Percentiles rank a stretch among this genome's conserved stretches.
Evolutionary conservation across 2,888 invertebrate genomes (phyloP).

Genomic region (Norana najaformis): DNA sequence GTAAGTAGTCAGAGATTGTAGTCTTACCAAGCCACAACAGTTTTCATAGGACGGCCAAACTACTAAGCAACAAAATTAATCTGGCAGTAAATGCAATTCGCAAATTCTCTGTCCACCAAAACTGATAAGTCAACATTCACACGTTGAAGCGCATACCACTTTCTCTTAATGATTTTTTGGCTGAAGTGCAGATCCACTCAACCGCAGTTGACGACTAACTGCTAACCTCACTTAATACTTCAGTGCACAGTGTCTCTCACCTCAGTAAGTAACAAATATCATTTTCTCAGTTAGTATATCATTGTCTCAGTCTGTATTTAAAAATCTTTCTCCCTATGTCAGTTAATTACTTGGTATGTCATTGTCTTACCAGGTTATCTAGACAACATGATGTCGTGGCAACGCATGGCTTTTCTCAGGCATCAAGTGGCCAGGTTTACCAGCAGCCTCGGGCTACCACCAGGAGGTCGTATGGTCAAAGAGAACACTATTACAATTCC

Average conservation of each 20-base stretch:
- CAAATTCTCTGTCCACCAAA: no score
- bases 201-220: neutral
- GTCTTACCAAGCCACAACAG: neutral
- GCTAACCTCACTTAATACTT: neutral
- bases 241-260: neutral
- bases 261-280: no score
- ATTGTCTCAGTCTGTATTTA: neutral
- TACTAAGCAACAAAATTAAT: no score
- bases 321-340: no score
- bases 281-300: no score
- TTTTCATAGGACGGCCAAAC: no score
- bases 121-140: no score
- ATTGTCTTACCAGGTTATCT: neutral
- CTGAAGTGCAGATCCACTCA: neutral
- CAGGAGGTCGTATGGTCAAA: neutral
- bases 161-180: neutral
- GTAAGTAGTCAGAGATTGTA: neutral
- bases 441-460: neutral
- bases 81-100: no score
- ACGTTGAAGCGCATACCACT: no score
- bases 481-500: constrained; percentile 13
- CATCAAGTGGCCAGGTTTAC: neutral
- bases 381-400: neutral
- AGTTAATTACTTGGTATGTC: neutral
- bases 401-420: neutral